Percentiles rank a stretch among this genome's conserved stretches.
phyloP scores from a whole-genome alignment of 2,888 invertebrate genomes.

The Suillia variegata region DNA sequence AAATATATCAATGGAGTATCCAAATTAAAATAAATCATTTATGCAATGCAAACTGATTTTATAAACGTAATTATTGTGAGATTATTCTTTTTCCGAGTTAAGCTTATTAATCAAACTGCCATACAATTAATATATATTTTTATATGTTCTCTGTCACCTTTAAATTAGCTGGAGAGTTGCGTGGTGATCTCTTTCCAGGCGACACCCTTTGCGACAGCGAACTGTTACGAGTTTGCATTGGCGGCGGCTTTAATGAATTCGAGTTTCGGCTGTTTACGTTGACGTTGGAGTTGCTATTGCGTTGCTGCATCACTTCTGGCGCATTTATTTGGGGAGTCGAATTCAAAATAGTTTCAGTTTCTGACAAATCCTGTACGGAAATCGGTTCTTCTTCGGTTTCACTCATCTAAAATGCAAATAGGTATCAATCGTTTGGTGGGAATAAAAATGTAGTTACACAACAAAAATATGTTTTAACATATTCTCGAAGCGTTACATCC shows the following conservation, averaged over 20 bases:
- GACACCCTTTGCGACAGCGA: conserved; percentile 38
- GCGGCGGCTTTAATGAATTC: conserved; percentile 34
- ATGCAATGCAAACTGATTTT: too few relatives aligned
- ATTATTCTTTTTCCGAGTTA: too few relatives aligned
- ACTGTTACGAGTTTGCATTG: conserved; percentile 25
- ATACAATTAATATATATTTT: background rate
- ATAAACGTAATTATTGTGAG: too few relatives aligned
- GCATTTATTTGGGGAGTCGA: conserved; percentile 54
- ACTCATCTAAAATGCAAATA: conserved; percentile 47
- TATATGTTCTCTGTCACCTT: too few relatives aligned
- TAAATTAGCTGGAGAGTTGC: conserved; percentile 30
- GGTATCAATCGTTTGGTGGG: too few relatives aligned
- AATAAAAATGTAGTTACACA: too few relatives aligned
- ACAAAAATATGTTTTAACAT: too few relatives aligned
- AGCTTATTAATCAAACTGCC: too few relatives aligned
- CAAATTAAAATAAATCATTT: too few relatives aligned
- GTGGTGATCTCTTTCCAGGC: conserved; percentile 38
- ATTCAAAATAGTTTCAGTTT: conserved; percentile 49
- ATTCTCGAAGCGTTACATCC: too few relatives aligned
- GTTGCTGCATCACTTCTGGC: conserved; percentile 29
- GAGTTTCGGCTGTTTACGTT: background rate
- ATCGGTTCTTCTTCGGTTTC: conserved; percentile 35
- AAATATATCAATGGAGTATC: too few relatives aligned
- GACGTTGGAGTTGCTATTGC: conserved; percentile 19
- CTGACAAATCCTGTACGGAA: conserved; percentile 45